Base-by-base conservation (phyloP, 64 coral and sea anemone species). In the Dendronephthya gigantea region DNA sequence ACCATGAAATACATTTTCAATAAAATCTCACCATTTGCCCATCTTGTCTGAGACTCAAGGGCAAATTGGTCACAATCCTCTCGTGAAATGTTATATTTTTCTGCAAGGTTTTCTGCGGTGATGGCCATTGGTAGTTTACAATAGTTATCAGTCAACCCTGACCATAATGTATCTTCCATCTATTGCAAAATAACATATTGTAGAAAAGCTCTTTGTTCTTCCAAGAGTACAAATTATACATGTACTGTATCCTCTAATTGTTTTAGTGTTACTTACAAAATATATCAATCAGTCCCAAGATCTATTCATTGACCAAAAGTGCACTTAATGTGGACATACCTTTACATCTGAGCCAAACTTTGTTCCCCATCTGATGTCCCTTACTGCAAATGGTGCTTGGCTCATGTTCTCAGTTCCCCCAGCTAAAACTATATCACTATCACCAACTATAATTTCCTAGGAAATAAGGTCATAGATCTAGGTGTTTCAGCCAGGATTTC, bases 371-470 rank as follows among this genome's bases (percentile, higher is more conserved):
- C 95, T 86, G 10, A 87, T 89, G 87, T 98, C 88, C 83, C 95
- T 91, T 0, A 98, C 85, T 17, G 92, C 92, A 90, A 93, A 98
- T 11, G 95, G 95, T 66, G 95, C 95, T 50, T 98, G 95, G 39
- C 92, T 98, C 95, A 98, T 98, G 33, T 85, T 91, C 56, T 98
- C 95, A 36, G 92, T 87, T 10, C 95, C 95, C 16, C 95, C 95
- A 83, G 89, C 92, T n/a, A 98, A 39, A 15, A 91, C 91, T 83
- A 98, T 27, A 84, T 93, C 92, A 85, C 92, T 89, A 36, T 98
- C 95, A 58, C 95, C 95, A 65, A 98, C 56, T 48, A 90, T 27
- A 85, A 98, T 98, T 84, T 98, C 95, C 89, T 93, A 35, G 23
- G 37, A 55, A 37, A 39, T 0, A 40, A n/a, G n/a, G n/a, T n/a